Base-by-base conservation (phyloP, 2,888 invertebrate species). In the Athripsodes cinereus region DNA sequence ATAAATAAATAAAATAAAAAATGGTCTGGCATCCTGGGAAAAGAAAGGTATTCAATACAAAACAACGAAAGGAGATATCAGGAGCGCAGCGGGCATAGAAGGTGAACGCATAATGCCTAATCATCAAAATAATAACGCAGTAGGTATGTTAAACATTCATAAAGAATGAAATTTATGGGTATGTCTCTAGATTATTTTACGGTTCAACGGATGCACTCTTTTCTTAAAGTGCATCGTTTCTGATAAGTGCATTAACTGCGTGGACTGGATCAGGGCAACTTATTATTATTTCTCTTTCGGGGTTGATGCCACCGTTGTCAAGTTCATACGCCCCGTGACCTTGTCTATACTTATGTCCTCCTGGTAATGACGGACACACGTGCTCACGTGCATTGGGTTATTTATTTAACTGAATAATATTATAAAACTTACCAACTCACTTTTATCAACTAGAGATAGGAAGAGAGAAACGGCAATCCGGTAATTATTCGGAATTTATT, bases 281-380 rank as follows among this genome's bases (percentile, higher is more conserved):
- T 18, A 18, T 44, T 44, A 44, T n/a, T n/a, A n/a, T n/a, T n/a
- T n/a, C n/a, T n/a, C 44, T 44, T 19, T 44, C 40, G 57, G 57
- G 57, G 57, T 57, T 57, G 57, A 51, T 52, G 57, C 52, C 52
- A 35, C 52, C 13, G 40, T 16, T 22, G 26, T 13, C 50, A 44
- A 46, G 57, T 52, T 57, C 57, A 52, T 52, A 46, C 52, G 57
- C 57, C 57, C 52, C 57, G 57, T 57, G 57, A 57, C 57, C 57
- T 57, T 53, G 52, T 26, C 20, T 22, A 34, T 47, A 47, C 57
- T 57, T 47, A 51, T 57, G 57, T 13, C 46, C 57, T 35, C 56
- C 56, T 52, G 56, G 56, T 56, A 22, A 18, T 51, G 48, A 20
- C 34, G 20, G 20, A 19, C 49, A 31, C 40, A 34, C 52, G 34